phyloP scores from a whole-genome alignment of 35 echinoderm and acorn worm genomes.

The Heliocidaris erythrogramma region DNA sequence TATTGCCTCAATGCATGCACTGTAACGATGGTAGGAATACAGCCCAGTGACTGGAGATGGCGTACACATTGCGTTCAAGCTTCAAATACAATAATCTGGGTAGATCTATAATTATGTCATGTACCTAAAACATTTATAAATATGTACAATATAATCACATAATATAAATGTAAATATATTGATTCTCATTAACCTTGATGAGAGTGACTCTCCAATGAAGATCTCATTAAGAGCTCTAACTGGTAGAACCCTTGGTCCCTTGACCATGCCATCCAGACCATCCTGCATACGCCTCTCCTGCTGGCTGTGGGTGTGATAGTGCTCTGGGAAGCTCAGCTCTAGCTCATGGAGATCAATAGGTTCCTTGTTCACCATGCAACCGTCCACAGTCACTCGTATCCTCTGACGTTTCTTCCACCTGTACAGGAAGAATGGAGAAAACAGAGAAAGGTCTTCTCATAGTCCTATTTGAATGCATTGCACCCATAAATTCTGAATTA shows the following conservation, averaged over 20 bases:
- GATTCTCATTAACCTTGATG: slow-evolving; percentile 71
- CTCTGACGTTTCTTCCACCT: slow-evolving; percentile 91
- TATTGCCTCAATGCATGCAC: too few relatives aligned
- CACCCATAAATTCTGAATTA: too few relatives aligned
- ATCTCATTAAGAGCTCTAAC: slow-evolving; percentile 92
- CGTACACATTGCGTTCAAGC: too few relatives aligned
- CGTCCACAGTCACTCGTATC: slow-evolving; percentile 82
- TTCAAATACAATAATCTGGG: too few relatives aligned
- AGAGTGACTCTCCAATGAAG: slow-evolving; percentile 93
- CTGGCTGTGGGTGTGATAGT: slow-evolving; percentile 50
- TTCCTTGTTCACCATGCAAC: slow-evolving; percentile 61
- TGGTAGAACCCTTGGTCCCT: slow-evolving; percentile 71
- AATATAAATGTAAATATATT: too few relatives aligned
- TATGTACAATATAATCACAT: too few relatives aligned
- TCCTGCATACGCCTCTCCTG: slow-evolving; percentile 51
- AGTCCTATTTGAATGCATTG: too few relatives aligned
- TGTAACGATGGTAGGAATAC: too few relatives aligned
- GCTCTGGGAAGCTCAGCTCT: slow-evolving; percentile 78
- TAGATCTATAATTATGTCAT: too few relatives aligned
- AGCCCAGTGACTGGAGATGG: too few relatives aligned
- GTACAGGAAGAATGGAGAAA: not conserved
- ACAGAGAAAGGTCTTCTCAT: not conserved
- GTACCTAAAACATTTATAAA: too few relatives aligned
- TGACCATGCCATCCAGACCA: slow-evolving; percentile 52
- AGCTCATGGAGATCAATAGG: slow-evolving; percentile 89